Evolutionary conservation across 1,140 invertebrate genomes (phyloP).

Genomic region (Glossosoma conforme): DNA sequence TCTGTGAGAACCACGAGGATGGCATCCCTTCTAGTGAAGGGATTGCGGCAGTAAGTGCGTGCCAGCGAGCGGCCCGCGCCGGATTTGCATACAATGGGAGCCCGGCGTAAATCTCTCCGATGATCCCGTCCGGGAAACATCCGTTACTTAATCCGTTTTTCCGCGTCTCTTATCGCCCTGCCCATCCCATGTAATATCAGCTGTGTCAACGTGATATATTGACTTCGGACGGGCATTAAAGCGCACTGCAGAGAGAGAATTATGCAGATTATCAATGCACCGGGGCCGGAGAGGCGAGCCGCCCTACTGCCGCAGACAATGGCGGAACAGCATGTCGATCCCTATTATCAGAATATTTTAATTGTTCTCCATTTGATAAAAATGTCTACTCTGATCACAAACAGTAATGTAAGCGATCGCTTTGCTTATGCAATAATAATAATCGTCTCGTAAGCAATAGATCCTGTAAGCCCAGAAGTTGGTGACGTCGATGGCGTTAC

Average conservation of each 20-base stretch:
- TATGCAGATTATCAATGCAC: constrained; percentile 29
- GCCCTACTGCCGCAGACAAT: too few relatives aligned
- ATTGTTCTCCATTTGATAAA: too few relatives aligned
- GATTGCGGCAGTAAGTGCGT: too few relatives aligned
- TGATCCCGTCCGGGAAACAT: constrained; percentile 26
- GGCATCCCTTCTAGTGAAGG: neutral
- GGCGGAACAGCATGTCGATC: too few relatives aligned
- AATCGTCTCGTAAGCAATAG: too few relatives aligned
- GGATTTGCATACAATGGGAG: constrained; percentile 29
- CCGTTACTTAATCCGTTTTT: constrained; percentile 32
- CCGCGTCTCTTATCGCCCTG: constrained; percentile 28
- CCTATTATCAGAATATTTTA: too few relatives aligned
- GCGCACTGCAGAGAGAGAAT: constrained; percentile 17
- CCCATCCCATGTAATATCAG: constrained; percentile 31
- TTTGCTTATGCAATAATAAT: too few relatives aligned
- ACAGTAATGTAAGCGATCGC: too few relatives aligned
- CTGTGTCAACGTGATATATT: constrained; percentile 31
- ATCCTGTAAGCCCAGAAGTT: too few relatives aligned
- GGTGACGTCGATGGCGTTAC: too few relatives aligned
- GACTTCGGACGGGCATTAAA: constrained; percentile 22
- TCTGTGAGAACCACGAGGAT: too few relatives aligned
- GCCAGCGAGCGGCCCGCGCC: constrained; percentile 1
- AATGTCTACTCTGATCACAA: too few relatives aligned
- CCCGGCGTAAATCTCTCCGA: constrained; percentile 23
- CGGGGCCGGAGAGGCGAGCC: constrained; percentile 17